Percentiles rank a stretch among this genome's conserved stretches.
Conservation (phyloP, 2,888 invertebrate species). For the Andrena flavipes region DNA sequence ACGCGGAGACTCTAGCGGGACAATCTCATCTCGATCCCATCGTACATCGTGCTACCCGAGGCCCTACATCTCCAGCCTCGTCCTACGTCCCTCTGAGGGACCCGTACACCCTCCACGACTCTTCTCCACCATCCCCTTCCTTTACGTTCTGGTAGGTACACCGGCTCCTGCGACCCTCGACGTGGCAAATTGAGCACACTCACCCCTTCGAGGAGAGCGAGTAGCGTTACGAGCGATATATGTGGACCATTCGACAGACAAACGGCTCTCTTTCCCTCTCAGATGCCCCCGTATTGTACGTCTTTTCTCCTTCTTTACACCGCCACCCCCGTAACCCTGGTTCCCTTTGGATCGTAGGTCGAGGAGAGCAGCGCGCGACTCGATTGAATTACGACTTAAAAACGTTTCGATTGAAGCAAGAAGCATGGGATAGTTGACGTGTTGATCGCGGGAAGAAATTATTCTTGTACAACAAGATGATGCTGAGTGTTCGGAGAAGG, state of each 20-base stretch:
- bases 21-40: constrained; percentile 85
- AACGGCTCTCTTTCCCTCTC: constrained; percentile 73
- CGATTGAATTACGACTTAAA: constrained; percentile 53
- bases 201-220: constrained; percentile 73
- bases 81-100: constrained; percentile 74
- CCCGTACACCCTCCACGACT: constrained; percentile 66
- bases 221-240: constrained; percentile 79
- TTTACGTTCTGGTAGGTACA: constrained; percentile 76
- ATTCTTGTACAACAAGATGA: neutral
- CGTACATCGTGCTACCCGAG: constrained; percentile 84
- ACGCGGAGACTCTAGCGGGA: constrained; percentile 77
- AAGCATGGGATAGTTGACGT: neutral
- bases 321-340: neutral
- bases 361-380: constrained; percentile 23
- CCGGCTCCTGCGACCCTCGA: constrained; percentile 80
- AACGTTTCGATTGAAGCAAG: constrained; percentile 8
- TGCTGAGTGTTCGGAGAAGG: neutral
- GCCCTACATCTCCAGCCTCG: constrained; percentile 81
- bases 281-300: constrained; percentile 39
- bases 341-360: constrained; percentile 43
- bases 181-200: constrained; percentile 84
- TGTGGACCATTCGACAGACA: constrained; percentile 81
- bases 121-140: constrained; percentile 57
- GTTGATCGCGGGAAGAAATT: neutral
- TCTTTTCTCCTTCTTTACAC: constrained; percentile 44